Percentiles rank a stretch among this genome's conserved stretches.
Evolutionary conservation across 2,113 vertebrate genomes (phyloP).

Genomic region (Entelurus aequoreus): DNA sequence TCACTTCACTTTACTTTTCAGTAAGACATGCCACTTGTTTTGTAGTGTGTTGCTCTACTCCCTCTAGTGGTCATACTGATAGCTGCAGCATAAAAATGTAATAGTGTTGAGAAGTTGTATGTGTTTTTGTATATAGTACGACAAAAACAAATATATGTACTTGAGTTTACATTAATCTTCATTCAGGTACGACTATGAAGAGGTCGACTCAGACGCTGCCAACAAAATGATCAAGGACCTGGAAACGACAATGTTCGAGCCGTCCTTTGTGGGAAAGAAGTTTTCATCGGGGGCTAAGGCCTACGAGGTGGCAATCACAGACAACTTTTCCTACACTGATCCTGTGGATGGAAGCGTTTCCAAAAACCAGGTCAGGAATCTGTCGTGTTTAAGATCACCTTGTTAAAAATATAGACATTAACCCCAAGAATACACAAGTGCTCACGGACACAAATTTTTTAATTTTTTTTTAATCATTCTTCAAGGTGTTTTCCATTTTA

Average conservation of each 20-base stretch:
- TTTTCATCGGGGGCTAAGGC: constrained; percentile 83
- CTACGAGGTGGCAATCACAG: constrained; percentile 86
- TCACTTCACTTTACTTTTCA: too few relatives aligned
- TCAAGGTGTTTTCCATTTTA: too few relatives aligned
- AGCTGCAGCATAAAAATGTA: constrained; percentile 1
- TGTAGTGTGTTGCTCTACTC: constrained; percentile 12
- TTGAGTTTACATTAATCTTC: background rate
- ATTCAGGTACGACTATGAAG: constrained; percentile 92
- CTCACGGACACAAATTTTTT: too few relatives aligned
- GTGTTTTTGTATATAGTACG: background rate
- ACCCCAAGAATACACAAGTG: background rate
- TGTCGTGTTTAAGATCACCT: too few relatives aligned
- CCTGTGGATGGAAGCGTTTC: constrained; percentile 93
- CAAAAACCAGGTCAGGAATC: constrained; percentile 85
- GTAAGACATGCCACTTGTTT: background rate
- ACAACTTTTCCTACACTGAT: constrained; percentile 94
- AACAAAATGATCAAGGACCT: constrained; percentile 93
- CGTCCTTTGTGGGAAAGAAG: constrained; percentile 85
- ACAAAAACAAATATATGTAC: background rate
- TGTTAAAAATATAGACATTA: too few relatives aligned
- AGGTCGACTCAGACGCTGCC: constrained; percentile 89
- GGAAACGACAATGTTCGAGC: constrained; percentile 81
- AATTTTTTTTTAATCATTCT: too few relatives aligned
- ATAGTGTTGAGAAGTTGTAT: background rate
- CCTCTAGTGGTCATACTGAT: constrained; percentile 41